A percentile compares a stretch with the other conserved stretches of the same genome.
Conservation (phyloP, 1,140 invertebrate species). For the Dendrolimus kikuchii region DNA sequence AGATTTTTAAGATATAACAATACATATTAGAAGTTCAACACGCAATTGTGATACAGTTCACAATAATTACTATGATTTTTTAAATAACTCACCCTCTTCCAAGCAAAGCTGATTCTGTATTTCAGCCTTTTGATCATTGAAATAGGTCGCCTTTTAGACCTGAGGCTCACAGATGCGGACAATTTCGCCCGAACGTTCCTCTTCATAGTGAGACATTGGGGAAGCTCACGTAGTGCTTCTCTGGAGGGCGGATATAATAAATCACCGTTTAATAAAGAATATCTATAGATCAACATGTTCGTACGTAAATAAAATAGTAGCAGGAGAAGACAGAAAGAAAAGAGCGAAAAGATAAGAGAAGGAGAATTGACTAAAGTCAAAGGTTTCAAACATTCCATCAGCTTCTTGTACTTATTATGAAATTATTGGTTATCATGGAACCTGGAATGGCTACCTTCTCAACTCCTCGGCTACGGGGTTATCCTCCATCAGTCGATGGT, state of each 20-base stretch:
- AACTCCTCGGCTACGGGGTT: conserved; percentile 72
- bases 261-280: too few relatives aligned
- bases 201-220: conserved; percentile 77
- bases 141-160: conserved; percentile 67
- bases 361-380: too few relatives aligned
- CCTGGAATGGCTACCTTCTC: conserved; percentile 58
- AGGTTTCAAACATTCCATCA: too few relatives aligned
- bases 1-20: too few relatives aligned
- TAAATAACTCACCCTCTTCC: conserved; percentile 45
- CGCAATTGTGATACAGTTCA: too few relatives aligned
- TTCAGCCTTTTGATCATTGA: conserved; percentile 72
- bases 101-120: conserved; percentile 68
- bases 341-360: too few relatives aligned
- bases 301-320: too few relatives aligned
- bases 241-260: conserved; percentile 42
- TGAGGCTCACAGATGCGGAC: conserved; percentile 72
- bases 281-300: too few relatives aligned
- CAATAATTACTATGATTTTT: background rate
- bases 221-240: conserved; percentile 75
- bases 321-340: too few relatives aligned
- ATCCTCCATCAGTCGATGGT: conserved; percentile 75
- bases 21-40: too few relatives aligned
- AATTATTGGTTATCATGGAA: too few relatives aligned
- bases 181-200: conserved; percentile 74
- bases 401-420: too few relatives aligned